Percentiles rank a stretch among this genome's conserved stretches.
Evolutionary conservation across 2,113 vertebrate genomes (phyloP).

Genomic region (Clarias macrocephalus): DNA sequence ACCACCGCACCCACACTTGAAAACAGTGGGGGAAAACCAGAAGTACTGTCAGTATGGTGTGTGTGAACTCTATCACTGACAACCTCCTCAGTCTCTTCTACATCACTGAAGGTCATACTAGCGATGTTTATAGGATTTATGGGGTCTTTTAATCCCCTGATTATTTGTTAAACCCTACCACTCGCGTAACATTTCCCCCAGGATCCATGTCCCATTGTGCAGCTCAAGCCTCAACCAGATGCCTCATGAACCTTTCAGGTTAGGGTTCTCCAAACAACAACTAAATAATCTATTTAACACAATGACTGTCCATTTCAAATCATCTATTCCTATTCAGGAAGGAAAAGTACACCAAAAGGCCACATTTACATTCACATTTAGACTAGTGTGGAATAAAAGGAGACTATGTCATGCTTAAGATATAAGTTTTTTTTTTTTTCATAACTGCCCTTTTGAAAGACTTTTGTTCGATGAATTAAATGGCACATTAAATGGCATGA

Average conservation of each 20-base stretch:
- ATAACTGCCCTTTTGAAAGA: not conserved
- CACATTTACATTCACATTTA: not conserved
- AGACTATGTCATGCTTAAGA: not conserved
- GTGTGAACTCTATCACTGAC: not conserved
- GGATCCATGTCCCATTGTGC: not conserved
- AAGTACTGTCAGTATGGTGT: not conserved
- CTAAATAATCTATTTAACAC: not conserved
- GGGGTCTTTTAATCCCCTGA: not conserved
- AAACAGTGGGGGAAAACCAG: not conserved
- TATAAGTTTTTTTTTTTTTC: not conserved
- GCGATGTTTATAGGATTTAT: not conserved
- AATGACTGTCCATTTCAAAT: not conserved
- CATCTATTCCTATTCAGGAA: not conserved
- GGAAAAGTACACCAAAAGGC: not conserved
- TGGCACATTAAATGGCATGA: not conserved
- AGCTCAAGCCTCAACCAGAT: not conserved
- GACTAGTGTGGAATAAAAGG: not conserved
- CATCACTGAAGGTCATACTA: not conserved
- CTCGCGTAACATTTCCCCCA: not conserved
- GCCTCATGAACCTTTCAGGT: not conserved
- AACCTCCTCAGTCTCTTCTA: not conserved
- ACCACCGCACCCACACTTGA: not conserved
- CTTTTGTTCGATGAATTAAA: not conserved
- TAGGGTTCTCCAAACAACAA: not conserved
- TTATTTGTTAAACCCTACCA: not conserved